Evolutionary conservation across 2,888 invertebrate species (phyloP).

Genomic region (Polietes domitor): DNA sequence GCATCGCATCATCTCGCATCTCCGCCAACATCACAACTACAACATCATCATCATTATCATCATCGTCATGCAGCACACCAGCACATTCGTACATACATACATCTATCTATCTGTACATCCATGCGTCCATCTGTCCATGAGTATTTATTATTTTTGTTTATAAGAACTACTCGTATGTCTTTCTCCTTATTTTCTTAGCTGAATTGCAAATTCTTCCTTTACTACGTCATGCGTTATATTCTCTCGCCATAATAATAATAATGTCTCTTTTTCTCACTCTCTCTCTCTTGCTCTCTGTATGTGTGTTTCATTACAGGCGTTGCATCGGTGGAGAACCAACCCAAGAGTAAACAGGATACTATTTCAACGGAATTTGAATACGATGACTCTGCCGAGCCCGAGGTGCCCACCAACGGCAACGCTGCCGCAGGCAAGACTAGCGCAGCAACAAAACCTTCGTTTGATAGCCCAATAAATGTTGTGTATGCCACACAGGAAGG

Average conservation of each 20-base stretch:
- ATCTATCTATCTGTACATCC: neutral
- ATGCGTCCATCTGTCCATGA: no score
- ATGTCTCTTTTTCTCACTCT: neutral
- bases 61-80: neutral
- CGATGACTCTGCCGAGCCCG: conserved; percentile 44
- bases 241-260: neutral
- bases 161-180: neutral
- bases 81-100: neutral
- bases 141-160: neutral
- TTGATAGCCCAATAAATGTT: conserved; percentile 43
- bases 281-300: neutral
- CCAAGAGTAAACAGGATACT: conserved; percentile 44
- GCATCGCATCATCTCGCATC: neutral
- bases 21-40: neutral
- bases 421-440: conserved; percentile 36
- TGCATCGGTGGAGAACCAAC: conserved; percentile 50
- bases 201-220: conserved; percentile 2
- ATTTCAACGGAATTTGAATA: conserved; percentile 1
- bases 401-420: conserved; percentile 43
- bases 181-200: neutral
- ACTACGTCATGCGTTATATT: neutral
- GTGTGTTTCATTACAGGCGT: conserved; percentile 47
- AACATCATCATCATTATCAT: neutral
- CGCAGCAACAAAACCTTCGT: conserved; percentile 49
- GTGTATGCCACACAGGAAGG: conserved; percentile 56